Evolutionary conservation across 2,797 vertebrate genomes (phyloP).

Genomic region (Echiichthys vipera): DNA sequence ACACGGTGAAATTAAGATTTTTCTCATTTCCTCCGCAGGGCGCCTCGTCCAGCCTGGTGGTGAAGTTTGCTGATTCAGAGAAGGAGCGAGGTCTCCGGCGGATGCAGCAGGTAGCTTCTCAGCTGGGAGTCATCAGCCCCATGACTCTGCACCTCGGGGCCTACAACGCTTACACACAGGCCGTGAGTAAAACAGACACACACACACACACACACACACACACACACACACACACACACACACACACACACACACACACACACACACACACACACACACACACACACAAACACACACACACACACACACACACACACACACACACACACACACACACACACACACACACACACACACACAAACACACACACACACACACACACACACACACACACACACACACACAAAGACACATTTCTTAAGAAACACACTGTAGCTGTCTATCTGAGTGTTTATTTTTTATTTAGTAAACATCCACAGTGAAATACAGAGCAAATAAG

Average conservation of each 20-base stretch:
- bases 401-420: too few relatives aligned
- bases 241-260: too few relatives aligned
- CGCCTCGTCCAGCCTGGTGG: constrained; percentile 90
- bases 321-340: too few relatives aligned
- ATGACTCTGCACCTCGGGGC: constrained; percentile 96
- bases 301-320: too few relatives aligned
- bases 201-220: constrained; percentile 19
- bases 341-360: too few relatives aligned
- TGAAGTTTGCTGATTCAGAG: constrained; percentile 90
- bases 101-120: constrained; percentile 97
- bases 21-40: constrained; percentile 80
- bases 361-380: too few relatives aligned
- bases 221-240: too few relatives aligned
- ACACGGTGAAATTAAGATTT: too few relatives aligned
- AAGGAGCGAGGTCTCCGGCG: constrained; percentile 88
- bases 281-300: too few relatives aligned
- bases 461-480: neutral
- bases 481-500: neutral
- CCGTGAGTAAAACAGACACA: constrained; percentile 82
- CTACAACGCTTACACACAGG: constrained; percentile 96
- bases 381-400: too few relatives aligned
- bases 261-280: too few relatives aligned
- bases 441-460: too few relatives aligned
- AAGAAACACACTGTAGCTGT: neutral
- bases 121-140: constrained; percentile 96